Percentiles rank a stretch among this genome's conserved stretches.
Conservation (phyloP, 2,113 vertebrate genomes). For the Scophthalmus maximus region DNA sequence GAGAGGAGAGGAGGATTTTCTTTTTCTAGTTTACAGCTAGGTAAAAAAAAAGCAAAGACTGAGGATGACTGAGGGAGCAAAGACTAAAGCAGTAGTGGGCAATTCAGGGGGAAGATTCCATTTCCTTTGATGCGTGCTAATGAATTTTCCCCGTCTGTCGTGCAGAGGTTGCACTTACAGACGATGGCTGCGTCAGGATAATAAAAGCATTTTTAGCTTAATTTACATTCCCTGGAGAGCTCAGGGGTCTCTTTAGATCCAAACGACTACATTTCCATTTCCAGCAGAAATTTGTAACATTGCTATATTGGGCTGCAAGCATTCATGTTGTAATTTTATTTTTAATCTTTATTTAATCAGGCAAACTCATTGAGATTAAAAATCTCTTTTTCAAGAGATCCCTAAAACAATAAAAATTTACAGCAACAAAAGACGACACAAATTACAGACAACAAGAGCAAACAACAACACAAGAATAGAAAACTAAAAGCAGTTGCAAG, state of each 20-base stretch:
- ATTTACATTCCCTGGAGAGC: slow-evolving; percentile 49
- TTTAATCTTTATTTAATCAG: too few relatives aligned
- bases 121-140: slow-evolving; percentile 40
- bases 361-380: too few relatives aligned
- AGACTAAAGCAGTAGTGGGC: too few relatives aligned
- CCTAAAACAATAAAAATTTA: too few relatives aligned
- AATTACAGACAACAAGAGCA: too few relatives aligned
- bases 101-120: too few relatives aligned
- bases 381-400: too few relatives aligned
- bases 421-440: too few relatives aligned
- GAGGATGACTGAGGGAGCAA: too few relatives aligned
- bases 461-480: too few relatives aligned
- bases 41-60: neutral
- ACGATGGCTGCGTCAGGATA: slow-evolving; percentile 28
- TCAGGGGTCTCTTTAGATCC: neutral
- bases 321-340: slow-evolving; percentile 10
- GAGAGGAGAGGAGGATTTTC: slow-evolving; percentile 18
- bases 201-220: slow-evolving; percentile 44
- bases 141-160: neutral
- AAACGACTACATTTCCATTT: slow-evolving; percentile 31
- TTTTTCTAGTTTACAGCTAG: slow-evolving; percentile 12
- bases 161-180: slow-evolving; percentile 20
- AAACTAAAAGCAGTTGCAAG: too few relatives aligned
- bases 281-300: neutral
- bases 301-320: neutral